These are phyloP conservation scores for Melanotaenia nigrans DNA, from an alignment of 2,797 vertebrate species.

Conservation along the genomic window DNA sequence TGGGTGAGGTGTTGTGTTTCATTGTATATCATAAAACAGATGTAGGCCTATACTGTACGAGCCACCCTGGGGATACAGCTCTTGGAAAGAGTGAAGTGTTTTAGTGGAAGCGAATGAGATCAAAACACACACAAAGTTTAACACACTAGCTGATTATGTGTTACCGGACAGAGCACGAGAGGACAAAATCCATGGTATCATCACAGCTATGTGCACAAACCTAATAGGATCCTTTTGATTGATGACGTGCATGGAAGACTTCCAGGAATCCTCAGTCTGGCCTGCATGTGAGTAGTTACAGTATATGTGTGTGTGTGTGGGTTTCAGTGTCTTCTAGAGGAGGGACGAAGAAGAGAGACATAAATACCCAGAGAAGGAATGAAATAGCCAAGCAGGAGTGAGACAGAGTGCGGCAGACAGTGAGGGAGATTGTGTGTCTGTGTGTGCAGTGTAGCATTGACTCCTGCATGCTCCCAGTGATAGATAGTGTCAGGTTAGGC, in stretches of 20 bases:
- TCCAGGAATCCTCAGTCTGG: constrained; percentile 47
- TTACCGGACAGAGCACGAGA: constrained; percentile 44
- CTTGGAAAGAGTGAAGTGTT: constrained; percentile 60
- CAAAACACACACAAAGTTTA: constrained; percentile 59
- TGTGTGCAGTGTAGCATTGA: constrained; percentile 80
- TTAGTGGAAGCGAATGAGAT: constrained; percentile 58
- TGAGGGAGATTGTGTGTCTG: constrained; percentile 77
- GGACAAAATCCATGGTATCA: constrained; percentile 64
- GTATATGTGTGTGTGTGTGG: constrained; percentile 9
- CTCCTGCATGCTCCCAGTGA: constrained; percentile 77
- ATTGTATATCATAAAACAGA: constrained; percentile 76
- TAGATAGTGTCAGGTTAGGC: constrained; percentile 81
- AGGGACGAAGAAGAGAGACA: constrained; percentile 69
- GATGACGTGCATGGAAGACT: constrained; percentile 61
- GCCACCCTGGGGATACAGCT: constrained; percentile 52
- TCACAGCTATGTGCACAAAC: constrained; percentile 55
- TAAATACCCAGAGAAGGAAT: constrained; percentile 62
- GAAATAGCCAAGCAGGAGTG: constrained; percentile 69
- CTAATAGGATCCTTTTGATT: constrained; percentile 77
- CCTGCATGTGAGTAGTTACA: not conserved
- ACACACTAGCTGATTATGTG: constrained; percentile 62
- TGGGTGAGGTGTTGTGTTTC: constrained; percentile 73
- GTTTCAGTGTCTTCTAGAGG: constrained; percentile 48
- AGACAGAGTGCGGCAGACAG: constrained; percentile 76
- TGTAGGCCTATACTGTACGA: constrained; percentile 64